Base-by-base conservation (phyloP, 2,797 vertebrate species). In the Champsocephalus gunnari region DNA sequence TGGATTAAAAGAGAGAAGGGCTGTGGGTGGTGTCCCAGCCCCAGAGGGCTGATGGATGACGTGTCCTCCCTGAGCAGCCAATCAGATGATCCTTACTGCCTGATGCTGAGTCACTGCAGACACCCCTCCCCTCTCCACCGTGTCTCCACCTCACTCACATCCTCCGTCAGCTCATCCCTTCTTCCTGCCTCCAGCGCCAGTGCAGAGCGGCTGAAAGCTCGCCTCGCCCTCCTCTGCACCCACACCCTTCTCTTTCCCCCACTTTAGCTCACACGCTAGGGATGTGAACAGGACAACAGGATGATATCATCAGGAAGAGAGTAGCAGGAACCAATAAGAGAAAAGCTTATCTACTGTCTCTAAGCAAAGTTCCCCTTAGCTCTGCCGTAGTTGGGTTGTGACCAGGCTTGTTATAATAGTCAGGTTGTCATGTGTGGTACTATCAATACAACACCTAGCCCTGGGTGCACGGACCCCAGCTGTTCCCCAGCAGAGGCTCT, bases 31-130 rank as follows among this genome's bases (percentile, higher is more conserved):
- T 34, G 44, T 73, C 61, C 45, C 51, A 10, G 44, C 34, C 66
- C 43, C 72, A 17, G 56, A 56, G 64, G 60, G 14, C 34, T 12
- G 28, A 57, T 0, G 9, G 21, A 78, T 75, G 65, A 77, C 21
- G 71, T 66, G 34, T 74, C 58, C 51, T 62, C 71, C 65, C 41
- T 28, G 61, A 74, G 57, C 59, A 57, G 57, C 62, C 66, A 75
- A 73, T 81, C 56, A 64, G 21, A 79, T 2, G 7, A 56, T n/a
- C 21, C 19, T 17, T 45, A 12, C 44, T 64, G 75, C 62, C 54
- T 47, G 64, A 73, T 85, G 90, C 88, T 88, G 88, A 92, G 84
- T 92, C 90, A 93, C 81, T 82, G 87, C 66, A 50, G 63, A 75
- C 24, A 32, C 71, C 51, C 13, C 43, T 16, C 13, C 24, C 28